Evolutionary conservation across 2,113 vertebrate species (phyloP), one percentile per base, ranked within the genome.

Genomic region (Corvus cornix): DNA sequence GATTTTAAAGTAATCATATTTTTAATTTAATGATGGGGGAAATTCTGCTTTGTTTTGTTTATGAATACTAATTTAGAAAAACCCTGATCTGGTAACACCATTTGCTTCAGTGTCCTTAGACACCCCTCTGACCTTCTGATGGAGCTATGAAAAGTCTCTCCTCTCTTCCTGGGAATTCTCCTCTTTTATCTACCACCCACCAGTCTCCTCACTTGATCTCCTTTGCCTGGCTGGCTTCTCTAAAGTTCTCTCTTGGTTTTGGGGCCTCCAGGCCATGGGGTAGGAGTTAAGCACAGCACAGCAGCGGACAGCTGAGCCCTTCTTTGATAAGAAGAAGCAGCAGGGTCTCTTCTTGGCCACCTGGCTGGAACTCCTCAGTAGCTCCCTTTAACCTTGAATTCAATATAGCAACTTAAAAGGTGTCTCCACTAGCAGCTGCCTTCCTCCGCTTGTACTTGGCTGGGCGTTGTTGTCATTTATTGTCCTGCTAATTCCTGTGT

Each of bases 341-440:
- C 43, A 69, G 72, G 16, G 13, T 79, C 41, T 68, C 53, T 80
- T 44, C 7, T 4, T 46, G 33, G 11, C 67, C 66, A 35, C 35
- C 33, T 68, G 69, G 3, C 31, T 88, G 41, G 53, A 83, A 90
- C 86, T 49, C 22, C 39, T 66, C 28, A 43, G 17, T 18, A 72
- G 28, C 14, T 92, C 21, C 30, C 10, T 84, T 81, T 43, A 59
- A 52, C 56, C 33, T 2, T 63, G 2, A 56, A 76, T 83, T 82
- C 28, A 52, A 3, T 2, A 6, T 0, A 1, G 30, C 48, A 58
- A 22, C 9, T 49, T 67, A 8, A 78, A 87, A 28, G 1, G 0
- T 44, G 14, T 55, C 18, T 70, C 28, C 13, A 10, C 15, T 10
- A 35, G 30, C 46, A 70, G 51, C 48, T 84, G 46, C 67, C 76